phyloP scores from a whole-genome alignment of 2,113 vertebrate species.

The Mormyrus iriodes region DNA sequence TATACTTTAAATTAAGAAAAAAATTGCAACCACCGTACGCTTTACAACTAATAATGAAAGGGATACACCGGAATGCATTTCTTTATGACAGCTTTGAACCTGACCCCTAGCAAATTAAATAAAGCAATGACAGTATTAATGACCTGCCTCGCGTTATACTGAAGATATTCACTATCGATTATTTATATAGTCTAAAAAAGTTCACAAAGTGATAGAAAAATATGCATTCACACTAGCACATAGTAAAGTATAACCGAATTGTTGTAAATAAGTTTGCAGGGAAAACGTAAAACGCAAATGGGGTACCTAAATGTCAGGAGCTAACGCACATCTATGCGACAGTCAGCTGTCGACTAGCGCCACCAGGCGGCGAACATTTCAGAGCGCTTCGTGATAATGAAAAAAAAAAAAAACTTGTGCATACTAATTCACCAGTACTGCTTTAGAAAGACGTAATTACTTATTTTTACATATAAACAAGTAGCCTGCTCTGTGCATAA shows the following conservation, averaged over 20 bases:
- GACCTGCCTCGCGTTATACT: background rate
- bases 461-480: background rate
- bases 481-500: background rate
- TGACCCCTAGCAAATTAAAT: background rate
- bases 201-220: background rate
- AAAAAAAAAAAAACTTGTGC: constrained; percentile 13
- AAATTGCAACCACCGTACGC: background rate
- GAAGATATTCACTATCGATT: background rate
- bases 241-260: background rate
- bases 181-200: background rate
- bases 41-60: background rate
- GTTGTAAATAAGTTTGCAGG: background rate
- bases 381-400: too few relatives aligned
- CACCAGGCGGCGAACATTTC: background rate
- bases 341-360: background rate
- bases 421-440: background rate
- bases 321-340: background rate
- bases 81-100: background rate
- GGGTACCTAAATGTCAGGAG: background rate
- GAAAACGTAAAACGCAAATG: background rate
- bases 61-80: background rate
- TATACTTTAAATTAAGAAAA: background rate
- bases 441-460: background rate
- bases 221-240: background rate
- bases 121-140: background rate